These are phyloP conservation scores for Oscheius onirici DNA, from an alignment of 2,888 invertebrate genomes.

Conservation along the genomic window DNA sequence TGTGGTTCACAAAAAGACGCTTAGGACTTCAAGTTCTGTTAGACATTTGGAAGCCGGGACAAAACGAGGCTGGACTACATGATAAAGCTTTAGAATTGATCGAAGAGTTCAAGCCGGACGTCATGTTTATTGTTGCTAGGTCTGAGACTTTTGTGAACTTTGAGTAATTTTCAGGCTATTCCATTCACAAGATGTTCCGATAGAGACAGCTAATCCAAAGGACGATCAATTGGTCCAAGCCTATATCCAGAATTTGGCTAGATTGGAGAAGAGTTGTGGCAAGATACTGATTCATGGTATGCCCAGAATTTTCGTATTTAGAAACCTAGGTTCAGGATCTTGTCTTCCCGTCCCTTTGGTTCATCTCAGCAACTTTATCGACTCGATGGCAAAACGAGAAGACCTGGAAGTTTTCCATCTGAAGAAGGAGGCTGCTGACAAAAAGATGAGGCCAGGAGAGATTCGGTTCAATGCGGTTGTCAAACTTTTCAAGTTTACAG, in stretches of 20 bases:
- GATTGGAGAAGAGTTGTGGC: neutral
- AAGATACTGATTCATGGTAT: constrained; percentile 12
- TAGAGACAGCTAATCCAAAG: neutral
- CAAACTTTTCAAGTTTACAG: too few relatives aligned
- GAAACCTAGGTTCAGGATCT: neutral
- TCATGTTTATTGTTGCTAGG: constrained; percentile 1
- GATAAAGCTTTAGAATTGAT: neutral
- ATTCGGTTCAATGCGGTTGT: too few relatives aligned
- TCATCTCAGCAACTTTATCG: constrained; percentile 3
- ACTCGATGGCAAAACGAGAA: too few relatives aligned
- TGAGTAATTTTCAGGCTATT: too few relatives aligned
- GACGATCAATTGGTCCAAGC: neutral
- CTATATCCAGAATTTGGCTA: neutral
- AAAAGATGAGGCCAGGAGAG: too few relatives aligned
- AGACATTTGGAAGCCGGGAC: too few relatives aligned
- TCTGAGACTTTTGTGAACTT: neutral
- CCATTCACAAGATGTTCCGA: neutral
- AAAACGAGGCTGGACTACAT: neutral
- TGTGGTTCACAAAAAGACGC: neutral
- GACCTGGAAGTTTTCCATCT: too few relatives aligned
- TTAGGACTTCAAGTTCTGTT: neutral
- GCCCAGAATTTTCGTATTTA: neutral
- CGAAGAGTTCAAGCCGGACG: constrained; percentile 10
- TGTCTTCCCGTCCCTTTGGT: neutral
- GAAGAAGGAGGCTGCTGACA: too few relatives aligned